Conservation (phyloP, 2,888 invertebrate species). For the Limnephilus lunatus region DNA sequence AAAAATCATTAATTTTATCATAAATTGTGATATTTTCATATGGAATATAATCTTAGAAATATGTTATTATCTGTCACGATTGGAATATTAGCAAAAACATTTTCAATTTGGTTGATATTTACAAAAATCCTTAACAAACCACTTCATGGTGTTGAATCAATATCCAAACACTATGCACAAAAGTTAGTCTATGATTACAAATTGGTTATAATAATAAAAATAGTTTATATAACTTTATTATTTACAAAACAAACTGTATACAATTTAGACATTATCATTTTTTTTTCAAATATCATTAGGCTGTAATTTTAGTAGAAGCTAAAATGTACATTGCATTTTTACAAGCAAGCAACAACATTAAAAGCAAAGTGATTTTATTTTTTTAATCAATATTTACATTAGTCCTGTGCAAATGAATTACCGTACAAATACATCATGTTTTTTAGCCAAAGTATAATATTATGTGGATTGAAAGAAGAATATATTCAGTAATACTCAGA, state of each 20-base stretch:
- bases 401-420: not conserved
- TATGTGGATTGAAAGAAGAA: not conserved
- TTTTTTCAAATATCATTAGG: not conserved
- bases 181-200: not conserved
- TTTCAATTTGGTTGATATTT: slow-evolving; percentile 21
- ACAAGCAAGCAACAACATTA: slow-evolving; percentile 38
- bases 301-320: not conserved
- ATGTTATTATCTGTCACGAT: slow-evolving; percentile 65
- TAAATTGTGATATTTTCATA: slow-evolving; percentile 51
- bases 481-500: too few relatives aligned
- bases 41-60: slow-evolving; percentile 61
- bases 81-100: slow-evolving; percentile 52
- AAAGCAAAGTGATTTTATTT: not conserved
- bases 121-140: not conserved
- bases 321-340: slow-evolving; percentile 22
- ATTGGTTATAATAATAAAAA: slow-evolving; percentile 54
- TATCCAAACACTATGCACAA: slow-evolving; percentile 11
- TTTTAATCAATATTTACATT: not conserved
- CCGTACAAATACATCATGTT: not conserved
- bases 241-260: slow-evolving; percentile 5
- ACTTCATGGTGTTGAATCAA: not conserved
- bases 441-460: not conserved
- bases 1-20: not conserved
- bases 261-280: slow-evolving; percentile 10
- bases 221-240: slow-evolving; percentile 12